Evolutionary conservation across 2,888 invertebrate species (phyloP).

Genomic region (Zaprionus bogoriensis): DNA sequence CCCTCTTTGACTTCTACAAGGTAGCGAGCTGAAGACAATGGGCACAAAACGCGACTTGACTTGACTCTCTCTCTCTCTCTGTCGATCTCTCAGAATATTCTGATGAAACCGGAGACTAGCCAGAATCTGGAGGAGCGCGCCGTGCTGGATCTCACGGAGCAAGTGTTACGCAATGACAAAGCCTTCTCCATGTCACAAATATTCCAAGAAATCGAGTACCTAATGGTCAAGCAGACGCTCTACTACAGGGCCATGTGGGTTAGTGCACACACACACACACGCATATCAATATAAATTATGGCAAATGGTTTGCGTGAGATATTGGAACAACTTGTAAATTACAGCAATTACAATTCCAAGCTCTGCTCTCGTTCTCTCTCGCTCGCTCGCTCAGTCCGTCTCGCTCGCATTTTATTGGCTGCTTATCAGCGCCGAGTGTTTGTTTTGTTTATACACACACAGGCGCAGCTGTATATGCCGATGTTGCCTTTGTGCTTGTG

Average conservation of each 20-base stretch:
- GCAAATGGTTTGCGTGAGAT: neutral
- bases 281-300: neutral
- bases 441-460: neutral
- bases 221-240: slow-evolving; percentile 86
- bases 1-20: slow-evolving; percentile 87
- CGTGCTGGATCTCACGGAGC: slow-evolving; percentile 87
- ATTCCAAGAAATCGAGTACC: slow-evolving; percentile 85
- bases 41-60: no score
- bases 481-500: no score
- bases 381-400: neutral
- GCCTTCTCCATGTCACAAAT: slow-evolving; percentile 84
- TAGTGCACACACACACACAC: slow-evolving; percentile 57
- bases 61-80: neutral
- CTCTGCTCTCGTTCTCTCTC: neutral
- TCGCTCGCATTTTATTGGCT: neutral
- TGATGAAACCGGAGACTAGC: slow-evolving; percentile 67
- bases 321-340: neutral
- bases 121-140: slow-evolving; percentile 84
- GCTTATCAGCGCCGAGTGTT: slow-evolving; percentile 4
- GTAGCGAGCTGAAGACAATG: slow-evolving; percentile 78
- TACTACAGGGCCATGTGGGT: slow-evolving; percentile 88
- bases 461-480: neutral
- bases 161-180: slow-evolving; percentile 85
- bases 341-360: neutral
- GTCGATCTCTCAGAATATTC: slow-evolving; percentile 42